Conservation (phyloP, 53 echinoderm and acorn worm genomes). For the Holothuria scabra region DNA sequence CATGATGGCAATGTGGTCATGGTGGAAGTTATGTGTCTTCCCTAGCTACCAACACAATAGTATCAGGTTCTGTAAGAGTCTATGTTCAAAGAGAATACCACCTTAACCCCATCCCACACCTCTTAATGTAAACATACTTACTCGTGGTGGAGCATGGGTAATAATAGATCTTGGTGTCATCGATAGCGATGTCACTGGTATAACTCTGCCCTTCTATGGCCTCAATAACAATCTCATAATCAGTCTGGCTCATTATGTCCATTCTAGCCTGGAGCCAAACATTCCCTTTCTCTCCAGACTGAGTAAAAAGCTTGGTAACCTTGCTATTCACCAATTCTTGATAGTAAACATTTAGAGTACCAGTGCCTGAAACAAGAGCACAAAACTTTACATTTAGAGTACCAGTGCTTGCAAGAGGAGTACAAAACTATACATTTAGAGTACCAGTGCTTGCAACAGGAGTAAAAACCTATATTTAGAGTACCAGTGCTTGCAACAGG, state of each 20-base stretch:
- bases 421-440: too few relatives aligned
- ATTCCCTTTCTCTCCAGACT: slow-evolving; percentile 65
- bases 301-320: slow-evolving; percentile 47
- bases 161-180: slow-evolving; percentile 55
- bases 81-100: too few relatives aligned
- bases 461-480: too few relatives aligned
- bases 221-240: slow-evolving; percentile 37
- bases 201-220: slow-evolving; percentile 39
- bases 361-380: slow-evolving; percentile 26
- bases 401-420: too few relatives aligned
- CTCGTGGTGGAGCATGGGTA: slow-evolving; percentile 13
- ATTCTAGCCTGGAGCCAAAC: slow-evolving; percentile 64
- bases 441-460: too few relatives aligned
- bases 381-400: too few relatives aligned
- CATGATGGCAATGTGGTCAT: too few relatives aligned
- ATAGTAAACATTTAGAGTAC: slow-evolving; percentile 34
- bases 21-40: too few relatives aligned
- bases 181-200: slow-evolving; percentile 73
- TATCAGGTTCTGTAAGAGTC: too few relatives aligned
- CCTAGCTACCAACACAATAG: too few relatives aligned
- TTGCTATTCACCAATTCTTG: background rate
- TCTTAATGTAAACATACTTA: background rate
- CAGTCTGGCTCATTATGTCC: slow-evolving; percentile 32
- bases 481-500: too few relatives aligned
- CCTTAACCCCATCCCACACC: too few relatives aligned